Evolutionary conservation across 1,140 invertebrate species (phyloP), one percentile per base, ranked within the genome.

Genomic region (Drusus annulatus): DNA sequence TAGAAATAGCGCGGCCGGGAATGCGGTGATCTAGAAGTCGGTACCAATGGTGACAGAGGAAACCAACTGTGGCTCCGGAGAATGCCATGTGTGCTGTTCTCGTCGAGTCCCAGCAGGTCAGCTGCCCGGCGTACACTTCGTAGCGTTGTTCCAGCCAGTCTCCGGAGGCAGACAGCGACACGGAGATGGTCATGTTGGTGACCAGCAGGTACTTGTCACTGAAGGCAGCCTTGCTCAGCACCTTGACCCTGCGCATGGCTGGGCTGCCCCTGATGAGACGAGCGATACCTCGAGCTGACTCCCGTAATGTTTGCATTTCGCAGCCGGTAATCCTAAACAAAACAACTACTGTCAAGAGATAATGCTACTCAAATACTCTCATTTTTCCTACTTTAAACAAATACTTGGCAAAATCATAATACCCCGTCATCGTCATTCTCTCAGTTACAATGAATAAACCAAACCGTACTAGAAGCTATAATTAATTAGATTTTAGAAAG

Each of bases 91-190:
- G 93, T 77, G 88, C 86, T 3, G 95, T 96, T 85, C 97, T 90
- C 60, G 85, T 90, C 23, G 83, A 83, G 85, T 95, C 91, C 91
- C 93, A 97, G 78, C 89, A 86, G 6, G 92, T 86, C 83, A 92
- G 89, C 81, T 93, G 89, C 68, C 91, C 90, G 79, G 90, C 91
- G 45, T 93, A 89, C 45, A 96, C 92, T 89, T 97, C 95, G 87
- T 96, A 96, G 77, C 93, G 91, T 88, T 98, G 97, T 88, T 98
- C 95, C 25, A 98, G 85, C 19, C 94, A 79, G 88, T 98, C 97
- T 63, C 97, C 97, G 19, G 93, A 80, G 15, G 92, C 93, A 73
- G 96, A 96, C 28, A 97, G 90, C 3, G 88, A 89, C 78, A 94
- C 86, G 3, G 96, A 97, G 86, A 98, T 94, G 4, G 92, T 91